phyloP scores from a whole-genome alignment of 2,797 vertebrate genomes.

The Graptemys geographica region DNA sequence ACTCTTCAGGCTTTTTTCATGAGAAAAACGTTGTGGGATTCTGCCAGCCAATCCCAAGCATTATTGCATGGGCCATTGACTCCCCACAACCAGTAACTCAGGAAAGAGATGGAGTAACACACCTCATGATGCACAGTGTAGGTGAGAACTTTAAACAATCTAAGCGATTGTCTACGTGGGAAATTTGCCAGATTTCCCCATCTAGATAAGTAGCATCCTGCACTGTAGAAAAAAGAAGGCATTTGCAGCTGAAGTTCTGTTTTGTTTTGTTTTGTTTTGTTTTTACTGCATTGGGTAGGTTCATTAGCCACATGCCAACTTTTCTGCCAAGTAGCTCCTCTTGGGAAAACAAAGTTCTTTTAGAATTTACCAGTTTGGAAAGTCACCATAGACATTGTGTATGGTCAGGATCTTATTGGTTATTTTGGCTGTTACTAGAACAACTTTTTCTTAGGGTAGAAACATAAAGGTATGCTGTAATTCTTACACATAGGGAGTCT shows the following conservation, averaged over 20 bases:
- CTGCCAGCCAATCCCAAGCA: no score
- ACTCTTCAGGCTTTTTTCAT: not conserved
- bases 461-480: not conserved
- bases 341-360: not conserved
- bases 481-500: not conserved
- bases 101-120: no score
- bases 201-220: not conserved
- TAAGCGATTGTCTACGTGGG: no score
- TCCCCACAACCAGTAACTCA: no score
- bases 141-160: no score
- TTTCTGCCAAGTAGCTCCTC: not conserved
- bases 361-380: not conserved
- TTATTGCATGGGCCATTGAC: no score
- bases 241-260: not conserved
- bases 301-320: not conserved
- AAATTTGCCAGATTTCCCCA: not conserved
- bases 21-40: not conserved
- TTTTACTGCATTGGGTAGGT: not conserved
- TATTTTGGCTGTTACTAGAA: not conserved
- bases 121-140: no score
- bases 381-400: not conserved
- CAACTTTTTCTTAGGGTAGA: not conserved
- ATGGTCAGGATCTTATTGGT: not conserved
- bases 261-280: not conserved
- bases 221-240: not conserved